phyloP scores from a whole-genome alignment of 2,797 vertebrate species.

The Choloepus didactylus region DNA sequence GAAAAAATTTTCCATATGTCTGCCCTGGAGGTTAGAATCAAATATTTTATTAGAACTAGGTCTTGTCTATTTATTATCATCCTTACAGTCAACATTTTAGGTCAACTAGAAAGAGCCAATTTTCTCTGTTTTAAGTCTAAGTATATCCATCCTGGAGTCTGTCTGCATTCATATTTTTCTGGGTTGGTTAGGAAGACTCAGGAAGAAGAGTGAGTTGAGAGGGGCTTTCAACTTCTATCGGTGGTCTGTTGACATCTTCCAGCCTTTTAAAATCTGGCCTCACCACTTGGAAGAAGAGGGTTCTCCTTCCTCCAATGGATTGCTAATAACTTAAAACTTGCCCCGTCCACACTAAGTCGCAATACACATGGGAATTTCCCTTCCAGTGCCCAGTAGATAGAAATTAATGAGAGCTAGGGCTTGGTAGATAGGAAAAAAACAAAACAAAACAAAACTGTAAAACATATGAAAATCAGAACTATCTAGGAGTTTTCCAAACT shows the following conservation, averaged over 20 bases:
- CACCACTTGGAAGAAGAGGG: neutral
- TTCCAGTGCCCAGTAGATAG: neutral
- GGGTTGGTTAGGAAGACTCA: neutral
- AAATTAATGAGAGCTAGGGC: neutral
- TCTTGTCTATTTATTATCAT: constrained; percentile 11
- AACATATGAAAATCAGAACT: constrained; percentile 8
- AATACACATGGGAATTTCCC: neutral
- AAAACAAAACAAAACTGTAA: constrained; percentile 44
- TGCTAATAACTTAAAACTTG: constrained; percentile 53
- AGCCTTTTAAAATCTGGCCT: constrained; percentile 10
- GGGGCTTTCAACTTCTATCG: neutral
- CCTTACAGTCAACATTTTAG: constrained; percentile 55
- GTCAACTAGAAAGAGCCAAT: neutral
- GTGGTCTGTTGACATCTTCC: neutral
- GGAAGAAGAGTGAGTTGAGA: constrained; percentile 2
- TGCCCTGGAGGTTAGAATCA: constrained; percentile 29
- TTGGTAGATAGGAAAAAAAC: neutral
- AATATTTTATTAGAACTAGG: neutral
- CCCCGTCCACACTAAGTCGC: neutral
- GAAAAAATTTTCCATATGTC: neutral
- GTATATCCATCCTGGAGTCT: neutral
- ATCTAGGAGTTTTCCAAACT: constrained; percentile 29
- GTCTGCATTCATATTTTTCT: neutral
- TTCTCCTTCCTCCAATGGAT: neutral
- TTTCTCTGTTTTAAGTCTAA: constrained; percentile 48